Evolutionary conservation across 2,797 vertebrate genomes (phyloP).

Genomic region (Premnoplex brunnescens): DNA sequence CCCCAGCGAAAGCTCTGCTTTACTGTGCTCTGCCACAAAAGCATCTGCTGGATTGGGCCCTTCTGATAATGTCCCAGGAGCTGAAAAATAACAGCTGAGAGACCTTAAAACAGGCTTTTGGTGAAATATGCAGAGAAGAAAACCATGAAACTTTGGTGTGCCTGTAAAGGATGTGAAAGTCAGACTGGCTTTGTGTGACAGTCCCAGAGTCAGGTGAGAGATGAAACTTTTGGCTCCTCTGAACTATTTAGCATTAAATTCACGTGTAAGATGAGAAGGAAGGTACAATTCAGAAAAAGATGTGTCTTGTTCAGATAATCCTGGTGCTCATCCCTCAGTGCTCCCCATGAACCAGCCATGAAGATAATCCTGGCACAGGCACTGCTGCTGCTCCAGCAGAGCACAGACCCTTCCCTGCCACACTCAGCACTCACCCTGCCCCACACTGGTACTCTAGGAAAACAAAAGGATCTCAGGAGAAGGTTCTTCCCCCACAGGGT

Average conservation of each 20-base stretch:
- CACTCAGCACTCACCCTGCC: not conserved
- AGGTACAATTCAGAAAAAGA: not conserved
- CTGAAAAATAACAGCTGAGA: not conserved
- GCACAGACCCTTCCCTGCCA: not conserved
- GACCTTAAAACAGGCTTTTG: not conserved
- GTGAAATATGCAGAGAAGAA: not conserved
- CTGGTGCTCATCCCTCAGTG: rapidly evolving
- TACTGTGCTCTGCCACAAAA: not conserved
- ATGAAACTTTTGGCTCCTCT: not conserved
- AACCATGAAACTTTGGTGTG: not conserved
- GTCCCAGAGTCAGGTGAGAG: not conserved
- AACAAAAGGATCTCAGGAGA: not conserved
- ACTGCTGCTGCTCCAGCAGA: not conserved
- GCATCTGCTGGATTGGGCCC: not conserved
- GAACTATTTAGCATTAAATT: not conserved
- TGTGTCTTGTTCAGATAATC: not conserved
- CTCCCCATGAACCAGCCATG: not conserved
- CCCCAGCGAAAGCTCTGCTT: not conserved
- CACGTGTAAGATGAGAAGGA: not conserved
- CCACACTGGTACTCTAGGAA: not conserved
- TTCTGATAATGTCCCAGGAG: not conserved
- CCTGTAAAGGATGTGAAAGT: not conserved
- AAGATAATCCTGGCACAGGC: not conserved
- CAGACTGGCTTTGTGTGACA: not conserved
- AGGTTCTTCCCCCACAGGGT: not conserved